phyloP scores from a whole-genome alignment of 2,888 invertebrate species.

The Lysandra coridon region DNA sequence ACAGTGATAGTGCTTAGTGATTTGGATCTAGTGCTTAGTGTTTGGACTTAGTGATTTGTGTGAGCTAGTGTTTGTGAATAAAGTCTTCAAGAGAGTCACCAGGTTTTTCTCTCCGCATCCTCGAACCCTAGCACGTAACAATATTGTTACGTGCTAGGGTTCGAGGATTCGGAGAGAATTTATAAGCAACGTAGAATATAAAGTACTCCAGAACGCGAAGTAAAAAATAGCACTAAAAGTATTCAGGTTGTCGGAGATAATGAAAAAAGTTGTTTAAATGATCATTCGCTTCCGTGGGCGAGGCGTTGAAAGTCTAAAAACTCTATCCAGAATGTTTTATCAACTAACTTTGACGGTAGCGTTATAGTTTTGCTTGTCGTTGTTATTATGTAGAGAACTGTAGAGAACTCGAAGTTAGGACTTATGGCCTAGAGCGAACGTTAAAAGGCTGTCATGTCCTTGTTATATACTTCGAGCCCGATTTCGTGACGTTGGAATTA shows the following conservation, averaged over 20 bases:
- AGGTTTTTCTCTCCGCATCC: too few species aligned
- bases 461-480: neutral
- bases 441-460: neutral
- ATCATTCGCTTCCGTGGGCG: slow-evolving; percentile 56
- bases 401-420: neutral
- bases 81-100: too few species aligned
- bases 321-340: slow-evolving; percentile 24
- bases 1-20: too few species aligned
- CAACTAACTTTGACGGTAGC: slow-evolving; percentile 29
- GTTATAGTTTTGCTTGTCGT: slow-evolving; percentile 11
- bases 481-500: neutral
- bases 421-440: neutral
- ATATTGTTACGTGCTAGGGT: too few species aligned
- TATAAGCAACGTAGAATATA: neutral
- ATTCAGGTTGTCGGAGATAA: slow-evolving; percentile 59
- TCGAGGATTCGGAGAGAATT: too few species aligned
- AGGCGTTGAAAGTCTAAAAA: slow-evolving; percentile 37
- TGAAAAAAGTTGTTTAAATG: slow-evolving; percentile 76
- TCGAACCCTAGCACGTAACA: too few species aligned
- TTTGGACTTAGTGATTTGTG: too few species aligned
- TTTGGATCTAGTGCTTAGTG: too few species aligned
- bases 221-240: slow-evolving; percentile 67
- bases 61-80: too few species aligned
- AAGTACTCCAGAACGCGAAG: neutral
- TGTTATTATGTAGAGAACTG: neutral